Evolutionary conservation across 2,797 vertebrate genomes (phyloP).

Genomic region (Anomalospiza imberbis): DNA sequence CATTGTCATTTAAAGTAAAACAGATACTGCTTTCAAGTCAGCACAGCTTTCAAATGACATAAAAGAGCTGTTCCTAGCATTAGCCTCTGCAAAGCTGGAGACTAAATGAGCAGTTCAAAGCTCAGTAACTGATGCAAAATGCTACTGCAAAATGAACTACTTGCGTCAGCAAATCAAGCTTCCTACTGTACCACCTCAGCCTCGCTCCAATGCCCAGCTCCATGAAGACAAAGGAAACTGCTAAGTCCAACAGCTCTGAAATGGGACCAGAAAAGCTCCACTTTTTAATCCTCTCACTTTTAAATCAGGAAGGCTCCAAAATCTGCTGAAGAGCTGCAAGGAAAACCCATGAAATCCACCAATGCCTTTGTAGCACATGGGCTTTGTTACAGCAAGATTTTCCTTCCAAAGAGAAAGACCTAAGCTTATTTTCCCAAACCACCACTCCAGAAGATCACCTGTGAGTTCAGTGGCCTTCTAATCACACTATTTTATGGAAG

Average conservation of each 20-base stretch:
- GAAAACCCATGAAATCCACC: neutral
- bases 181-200: neutral
- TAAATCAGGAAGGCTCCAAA: neutral
- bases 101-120: conserved; percentile 60
- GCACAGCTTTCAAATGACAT: conserved; percentile 25
- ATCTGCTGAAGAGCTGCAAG: neutral
- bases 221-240: neutral
- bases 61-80: conserved; percentile 36
- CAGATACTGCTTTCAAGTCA: conserved; percentile 20
- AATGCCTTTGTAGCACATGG: neutral
- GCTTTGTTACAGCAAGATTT: neutral
- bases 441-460: neutral
- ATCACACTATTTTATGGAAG: neutral
- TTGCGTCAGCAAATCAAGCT: neutral
- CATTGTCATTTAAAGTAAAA: neutral
- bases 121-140: conserved; percentile 45
- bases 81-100: conserved; percentile 41
- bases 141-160: neutral
- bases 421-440: neutral
- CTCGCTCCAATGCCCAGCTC: neutral
- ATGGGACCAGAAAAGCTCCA: neutral
- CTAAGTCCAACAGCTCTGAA: neutral
- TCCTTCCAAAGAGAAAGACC: neutral
- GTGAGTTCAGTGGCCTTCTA: neutral
- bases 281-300: neutral